Base-by-base conservation (phyloP, 1,140 invertebrate genomes). In the Pollicipes pollicipes region DNA sequence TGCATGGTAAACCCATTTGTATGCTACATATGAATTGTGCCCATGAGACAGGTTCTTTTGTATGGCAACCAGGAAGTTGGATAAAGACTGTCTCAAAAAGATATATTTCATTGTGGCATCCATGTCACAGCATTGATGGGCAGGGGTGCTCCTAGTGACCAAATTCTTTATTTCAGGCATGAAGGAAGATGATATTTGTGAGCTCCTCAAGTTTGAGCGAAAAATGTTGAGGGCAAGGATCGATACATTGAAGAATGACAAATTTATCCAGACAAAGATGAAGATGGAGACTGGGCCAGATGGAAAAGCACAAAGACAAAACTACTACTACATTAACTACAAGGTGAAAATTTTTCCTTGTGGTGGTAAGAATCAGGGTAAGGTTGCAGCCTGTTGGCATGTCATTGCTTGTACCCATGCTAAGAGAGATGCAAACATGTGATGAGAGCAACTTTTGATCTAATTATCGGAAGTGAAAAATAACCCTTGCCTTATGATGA, bases 251-350 rank as follows among this genome's bases (percentile, higher is more conserved):
- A 89, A 89, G 78, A 93, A 87, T 79, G 95, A 97, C 78, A 95
- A 96, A 82, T 93, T 97, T 80, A 88, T 97, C 74, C 93, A 96
- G 86, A 88, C 90, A 1, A 84, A 91, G 75, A 83, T 97, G 72
- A 88, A 90, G 83, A 94, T 97, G 88, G 94, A 97, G 83, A 97
- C 94, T 69, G 93, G 93, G 31, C 83, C 85, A 3, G 94, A 97
- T 83, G 91, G 92, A n/a, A 95, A 95, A 83, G 91, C 92, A 28
- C 93, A 94, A 77, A 91, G 94, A 85, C 92, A 97, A 16, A 97
- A 96, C 79, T 97, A 97, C 81, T 97, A 97, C 80, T 97, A 95
- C 77, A 97, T 98, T 73, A 96, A 96, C 81, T 97, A 97, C 79
- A 95, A 95, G 79, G 85, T 87, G 77, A 74, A 35, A 69, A 58